Percentiles rank a stretch among this genome's conserved stretches.
phyloP scores from a whole-genome alignment of 2,888 invertebrate species.

The Barypeithes pellucidus region DNA sequence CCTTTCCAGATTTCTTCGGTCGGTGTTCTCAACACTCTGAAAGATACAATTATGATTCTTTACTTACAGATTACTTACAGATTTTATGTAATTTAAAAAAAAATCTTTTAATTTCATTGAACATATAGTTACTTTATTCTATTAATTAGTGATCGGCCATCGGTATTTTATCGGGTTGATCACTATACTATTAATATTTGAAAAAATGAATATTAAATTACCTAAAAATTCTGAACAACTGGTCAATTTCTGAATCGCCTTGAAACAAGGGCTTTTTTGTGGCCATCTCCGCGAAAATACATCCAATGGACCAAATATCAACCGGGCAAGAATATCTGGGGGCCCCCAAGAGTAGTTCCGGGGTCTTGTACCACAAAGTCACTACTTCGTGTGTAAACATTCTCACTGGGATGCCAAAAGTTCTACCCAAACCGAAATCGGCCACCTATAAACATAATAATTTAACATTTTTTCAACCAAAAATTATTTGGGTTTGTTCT shows the following conservation, averaged over 20 bases:
- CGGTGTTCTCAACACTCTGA: too few relatives aligned
- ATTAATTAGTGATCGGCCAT: too few relatives aligned
- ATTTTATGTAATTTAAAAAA: slow-evolving; percentile 93
- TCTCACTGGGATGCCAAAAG: slow-evolving; percentile 96
- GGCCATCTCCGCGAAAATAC: slow-evolving; percentile 88
- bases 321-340: slow-evolving; percentile 82
- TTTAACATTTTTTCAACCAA: too few relatives aligned
- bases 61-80: too few relatives aligned
- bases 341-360: slow-evolving; percentile 89
- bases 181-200: too few relatives aligned
- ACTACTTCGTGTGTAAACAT: slow-evolving; percentile 97
- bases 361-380: slow-evolving; percentile 89
- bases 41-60: too few relatives aligned
- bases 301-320: slow-evolving; percentile 92
- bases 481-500: too few relatives aligned
- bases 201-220: too few relatives aligned
- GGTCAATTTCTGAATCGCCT: slow-evolving; percentile 92
- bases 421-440: slow-evolving; percentile 97
- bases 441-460: slow-evolving; percentile 89
- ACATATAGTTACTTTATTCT: not conserved
- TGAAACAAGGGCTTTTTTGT: slow-evolving; percentile 91
- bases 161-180: too few relatives aligned
- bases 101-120: slow-evolving; percentile 78
- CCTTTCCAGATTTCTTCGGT: too few relatives aligned
- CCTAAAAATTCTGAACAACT: slow-evolving; percentile 95